Percentiles rank a stretch among this genome's conserved stretches.
Evolutionary conservation across 2,797 vertebrate genomes (phyloP).

Genomic region (Xyrichtys novacula): DNA sequence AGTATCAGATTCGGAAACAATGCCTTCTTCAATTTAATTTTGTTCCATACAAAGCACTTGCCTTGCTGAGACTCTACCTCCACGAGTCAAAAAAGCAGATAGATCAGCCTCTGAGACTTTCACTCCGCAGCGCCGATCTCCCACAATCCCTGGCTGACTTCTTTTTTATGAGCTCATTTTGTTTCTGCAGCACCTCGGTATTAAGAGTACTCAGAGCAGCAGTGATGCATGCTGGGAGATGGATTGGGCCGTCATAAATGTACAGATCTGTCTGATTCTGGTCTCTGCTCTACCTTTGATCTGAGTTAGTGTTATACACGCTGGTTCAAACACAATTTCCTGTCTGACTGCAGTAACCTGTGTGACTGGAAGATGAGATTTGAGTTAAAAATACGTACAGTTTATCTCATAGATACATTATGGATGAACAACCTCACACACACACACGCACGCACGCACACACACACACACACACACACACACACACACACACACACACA

Average conservation of each 20-base stretch:
- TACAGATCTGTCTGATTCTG: constrained; percentile 69
- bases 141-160: constrained; percentile 8
- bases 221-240: constrained; percentile 56
- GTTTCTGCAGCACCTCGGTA: constrained; percentile 30
- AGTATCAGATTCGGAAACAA: too few species aligned
- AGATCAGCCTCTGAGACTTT: constrained; percentile 16
- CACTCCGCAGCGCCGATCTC: constrained; percentile 2
- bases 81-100: neutral
- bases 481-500: too few species aligned
- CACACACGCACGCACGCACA: too few species aligned
- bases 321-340: constrained; percentile 80
- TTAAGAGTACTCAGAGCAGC: constrained; percentile 42
- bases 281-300: constrained; percentile 73
- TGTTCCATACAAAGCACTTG: too few species aligned
- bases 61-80: too few species aligned
- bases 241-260: constrained; percentile 73
- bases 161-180: constrained; percentile 72
- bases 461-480: too few species aligned
- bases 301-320: constrained; percentile 67
- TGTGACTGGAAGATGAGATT: constrained; percentile 70
- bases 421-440: too few species aligned
- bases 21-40: too few species aligned
- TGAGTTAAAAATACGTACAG: constrained; percentile 44
- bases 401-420: constrained; percentile 38
- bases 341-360: constrained; percentile 64